Evolutionary conservation across 2,797 vertebrate species (phyloP), one percentile per base, ranked within the genome.

Genomic region (Rhinogobio ventralis): DNA sequence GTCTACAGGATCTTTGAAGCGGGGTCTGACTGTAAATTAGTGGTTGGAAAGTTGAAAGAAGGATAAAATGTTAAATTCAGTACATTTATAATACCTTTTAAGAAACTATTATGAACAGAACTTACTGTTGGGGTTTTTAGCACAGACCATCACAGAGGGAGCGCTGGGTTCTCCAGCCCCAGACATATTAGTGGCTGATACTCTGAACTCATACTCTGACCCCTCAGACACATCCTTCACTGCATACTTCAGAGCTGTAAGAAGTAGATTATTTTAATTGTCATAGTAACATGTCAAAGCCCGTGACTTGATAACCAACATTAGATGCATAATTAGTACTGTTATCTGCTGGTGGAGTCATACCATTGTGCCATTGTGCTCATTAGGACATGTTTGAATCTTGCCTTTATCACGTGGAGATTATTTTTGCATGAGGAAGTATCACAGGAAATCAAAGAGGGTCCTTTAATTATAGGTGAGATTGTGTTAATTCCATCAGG

Each of bases 121-220:
- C 96, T 96, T 92, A 97, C 97, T 94, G 33, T 91, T 94, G 79
- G 96, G 93, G 85, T 96, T 96, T 89, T 86, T 92, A 5, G 95
- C 95, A 84, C 94, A 96, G 88, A 92, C 90, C 13, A 96, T 93
- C 71, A 88, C 90, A 2, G 95, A 97, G 0, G 96, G 94, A 1
- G 91, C 91, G 39, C 97, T 97, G 25, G 91, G 92, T 33, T 97
- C 95, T 83, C 96, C 96, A 0, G 87, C 42, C 25, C 96, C 96
- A 1, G 96, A 94, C 79, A 93, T 92, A 73, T 96, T 96, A 90
- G 98, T 93, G 1, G 96, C 96, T 5, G 93, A 93, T 91, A 98
- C 95, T 3, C 96, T 95, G 87, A 98, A 98, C 87, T 98, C 95
- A 0, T 97, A 97, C 86, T 96, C 95, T 64, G 95, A 86, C 55